These are phyloP conservation scores for Charadrius vociferus DNA, from an alignment of 2,113 vertebrate genomes.

Conservation along the genomic window DNA sequence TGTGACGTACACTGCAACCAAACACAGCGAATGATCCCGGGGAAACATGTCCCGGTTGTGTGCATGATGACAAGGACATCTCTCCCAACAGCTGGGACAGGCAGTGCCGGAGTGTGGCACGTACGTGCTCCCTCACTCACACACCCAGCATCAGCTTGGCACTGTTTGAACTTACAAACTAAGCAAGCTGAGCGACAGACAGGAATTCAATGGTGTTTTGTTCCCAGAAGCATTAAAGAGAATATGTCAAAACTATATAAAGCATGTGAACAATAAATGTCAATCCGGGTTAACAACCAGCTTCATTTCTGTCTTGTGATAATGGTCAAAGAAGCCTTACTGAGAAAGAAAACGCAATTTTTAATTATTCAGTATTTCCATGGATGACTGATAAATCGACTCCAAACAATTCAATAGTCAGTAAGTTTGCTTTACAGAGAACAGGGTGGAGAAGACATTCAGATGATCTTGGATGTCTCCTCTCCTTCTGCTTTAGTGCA, in stretches of 20 bases:
- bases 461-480: neutral
- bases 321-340: neutral
- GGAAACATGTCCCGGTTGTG: fast-evolving
- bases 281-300: neutral
- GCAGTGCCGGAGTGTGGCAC: neutral
- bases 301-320: neutral
- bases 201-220: neutral
- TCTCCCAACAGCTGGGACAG: neutral
- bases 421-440: neutral
- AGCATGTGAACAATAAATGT: neutral
- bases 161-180: neutral
- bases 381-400: neutral
- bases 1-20: fast-evolving
- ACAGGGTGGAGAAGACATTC: neutral
- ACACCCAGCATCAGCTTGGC: neutral
- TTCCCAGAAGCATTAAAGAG: neutral
- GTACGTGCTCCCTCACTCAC: fast-evolving
- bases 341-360: neutral
- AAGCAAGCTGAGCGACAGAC: neutral
- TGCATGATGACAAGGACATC: neutral
- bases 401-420: neutral
- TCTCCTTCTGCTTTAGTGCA: neutral
- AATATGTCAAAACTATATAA: neutral
- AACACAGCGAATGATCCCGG: neutral
- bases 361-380: neutral